phyloP scores from a whole-genome alignment of 2,113 vertebrate species.

The Anarrhichthys ocellatus region DNA sequence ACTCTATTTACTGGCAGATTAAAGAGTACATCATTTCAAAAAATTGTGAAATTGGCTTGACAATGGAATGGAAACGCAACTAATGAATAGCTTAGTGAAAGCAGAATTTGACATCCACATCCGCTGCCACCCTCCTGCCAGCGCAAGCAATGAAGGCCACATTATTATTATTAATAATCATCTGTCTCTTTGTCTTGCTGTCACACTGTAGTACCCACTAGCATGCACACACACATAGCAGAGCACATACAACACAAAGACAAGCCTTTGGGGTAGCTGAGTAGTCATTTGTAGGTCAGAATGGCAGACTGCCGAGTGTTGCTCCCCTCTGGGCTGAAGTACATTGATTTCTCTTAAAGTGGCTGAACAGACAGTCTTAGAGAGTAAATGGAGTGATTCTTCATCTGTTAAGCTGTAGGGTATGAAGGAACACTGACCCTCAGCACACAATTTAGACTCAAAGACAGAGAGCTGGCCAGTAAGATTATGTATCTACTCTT shows the following conservation, averaged over 20 bases:
- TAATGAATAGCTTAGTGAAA: no score
- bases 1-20: no score
- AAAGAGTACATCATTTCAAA: no score
- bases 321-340: conserved; percentile 63
- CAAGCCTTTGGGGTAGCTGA: conserved; percentile 43
- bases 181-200: conserved; percentile 40
- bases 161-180: not conserved
- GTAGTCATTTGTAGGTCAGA: conserved; percentile 75
- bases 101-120: no score
- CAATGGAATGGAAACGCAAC: no score
- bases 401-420: conserved; percentile 86
- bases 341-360: conserved; percentile 82
- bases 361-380: conserved; percentile 69
- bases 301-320: conserved; percentile 52
- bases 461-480: conserved; percentile 31
- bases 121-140: not conserved
- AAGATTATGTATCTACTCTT: conserved; percentile 7
- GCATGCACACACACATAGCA: conserved; percentile 22
- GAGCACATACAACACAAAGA: conserved; percentile 34
- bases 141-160: not conserved
- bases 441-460: conserved; percentile 83
- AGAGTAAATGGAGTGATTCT: conserved; percentile 84
- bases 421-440: conserved; percentile 86
- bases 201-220: not conserved
- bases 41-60: no score